These are phyloP conservation scores for Cheirogaleus medius DNA, from an alignment of 2,113 vertebrate species.

Conservation along the genomic window DNA sequence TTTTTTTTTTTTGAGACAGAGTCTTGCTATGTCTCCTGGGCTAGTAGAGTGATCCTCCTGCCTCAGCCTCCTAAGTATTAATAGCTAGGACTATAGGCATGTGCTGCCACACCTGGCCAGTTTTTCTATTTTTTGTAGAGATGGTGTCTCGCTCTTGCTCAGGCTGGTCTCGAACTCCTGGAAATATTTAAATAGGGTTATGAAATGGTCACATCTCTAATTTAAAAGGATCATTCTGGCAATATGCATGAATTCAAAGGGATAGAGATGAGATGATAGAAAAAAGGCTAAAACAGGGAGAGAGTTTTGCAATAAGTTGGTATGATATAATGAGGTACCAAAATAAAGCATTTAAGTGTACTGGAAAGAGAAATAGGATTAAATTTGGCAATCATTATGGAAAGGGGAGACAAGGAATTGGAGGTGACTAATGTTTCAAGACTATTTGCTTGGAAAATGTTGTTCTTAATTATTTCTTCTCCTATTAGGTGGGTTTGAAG, in stretches of 20 bases:
- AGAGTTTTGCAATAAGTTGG: not conserved
- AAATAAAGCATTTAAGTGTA: not conserved
- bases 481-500: not conserved
- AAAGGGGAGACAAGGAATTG: not conserved
- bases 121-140: no score
- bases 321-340: not conserved
- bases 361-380: not conserved
- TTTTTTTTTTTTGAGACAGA: no score
- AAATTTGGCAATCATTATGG: not conserved
- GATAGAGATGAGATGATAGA: not conserved
- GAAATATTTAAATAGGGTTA: not conserved
- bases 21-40: no score
- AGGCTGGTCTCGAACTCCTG: no score
- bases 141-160: no score
- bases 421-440: not conserved
- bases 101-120: no score
- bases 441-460: not conserved
- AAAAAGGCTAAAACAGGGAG: not conserved
- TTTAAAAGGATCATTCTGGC: not conserved
- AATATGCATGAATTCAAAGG: not conserved
- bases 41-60: no score
- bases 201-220: not conserved
- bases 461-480: not conserved
- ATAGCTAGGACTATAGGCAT: no score
- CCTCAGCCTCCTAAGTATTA: no score